A percentile compares a stretch with the other conserved stretches of the same genome.
Evolutionary conservation across 2,888 invertebrate genomes (phyloP).

Genomic region (Troides helena): DNA sequence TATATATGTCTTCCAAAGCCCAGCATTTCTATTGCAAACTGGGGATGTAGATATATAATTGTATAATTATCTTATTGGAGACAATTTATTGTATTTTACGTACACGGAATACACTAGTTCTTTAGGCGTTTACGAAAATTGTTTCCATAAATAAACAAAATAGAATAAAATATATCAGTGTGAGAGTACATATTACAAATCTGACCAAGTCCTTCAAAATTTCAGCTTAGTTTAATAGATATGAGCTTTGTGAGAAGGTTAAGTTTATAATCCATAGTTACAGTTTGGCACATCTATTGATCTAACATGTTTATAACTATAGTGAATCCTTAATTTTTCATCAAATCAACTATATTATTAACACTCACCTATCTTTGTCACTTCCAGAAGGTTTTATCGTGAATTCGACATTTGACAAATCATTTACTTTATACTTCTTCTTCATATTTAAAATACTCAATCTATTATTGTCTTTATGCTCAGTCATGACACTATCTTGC

Average conservation of each 20-base stretch:
- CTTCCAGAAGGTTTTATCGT: conserved; percentile 32
- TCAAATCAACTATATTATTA: conserved; percentile 1
- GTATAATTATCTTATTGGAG: no score
- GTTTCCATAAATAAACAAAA: not conserved
- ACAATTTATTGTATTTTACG: no score
- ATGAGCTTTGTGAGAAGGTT: not conserved
- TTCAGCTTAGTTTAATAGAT: not conserved
- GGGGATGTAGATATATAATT: no score
- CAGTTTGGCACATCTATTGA: conserved; percentile 1
- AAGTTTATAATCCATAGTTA: not conserved
- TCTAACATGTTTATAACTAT: not conserved
- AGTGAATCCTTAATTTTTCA: not conserved
- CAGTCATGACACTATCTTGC: conserved; percentile 12
- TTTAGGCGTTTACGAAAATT: not conserved
- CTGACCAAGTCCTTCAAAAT: not conserved
- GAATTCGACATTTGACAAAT: conserved; percentile 36
- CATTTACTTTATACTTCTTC: conserved; percentile 37
- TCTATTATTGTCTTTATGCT: conserved; percentile 11
- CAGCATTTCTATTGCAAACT: no score
- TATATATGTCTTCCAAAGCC: no score
- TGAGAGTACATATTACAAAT: not conserved
- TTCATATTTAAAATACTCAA: conserved; percentile 23
- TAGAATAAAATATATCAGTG: not conserved
- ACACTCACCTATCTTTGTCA: conserved; percentile 36
- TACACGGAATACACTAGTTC: not conserved